Conservation (phyloP, 2,888 invertebrate species). For the Lissocephala sabroskyi region DNA sequence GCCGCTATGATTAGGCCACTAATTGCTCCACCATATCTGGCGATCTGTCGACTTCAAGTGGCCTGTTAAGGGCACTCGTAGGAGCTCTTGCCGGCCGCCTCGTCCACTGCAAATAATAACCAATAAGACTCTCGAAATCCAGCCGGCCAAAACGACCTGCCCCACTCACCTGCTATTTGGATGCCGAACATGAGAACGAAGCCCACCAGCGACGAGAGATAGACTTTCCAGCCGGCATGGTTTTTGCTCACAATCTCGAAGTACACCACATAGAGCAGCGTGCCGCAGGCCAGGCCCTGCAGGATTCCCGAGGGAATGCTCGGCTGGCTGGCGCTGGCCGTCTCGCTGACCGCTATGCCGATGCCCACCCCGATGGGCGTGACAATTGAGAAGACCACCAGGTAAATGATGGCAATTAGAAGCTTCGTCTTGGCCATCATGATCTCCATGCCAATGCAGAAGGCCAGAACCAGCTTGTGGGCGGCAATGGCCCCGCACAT, state of each 20-base stretch:
- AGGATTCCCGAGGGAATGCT: conserved; percentile 77
- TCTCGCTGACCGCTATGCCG: conserved; percentile 81
- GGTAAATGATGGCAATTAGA: conserved; percentile 78
- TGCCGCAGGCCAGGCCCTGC: conserved; percentile 88
- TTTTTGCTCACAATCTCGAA: conserved; percentile 87
- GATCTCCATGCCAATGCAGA: conserved; percentile 89
- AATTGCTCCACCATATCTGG: no score
- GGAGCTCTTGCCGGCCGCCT: conserved; percentile 34
- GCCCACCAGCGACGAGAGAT: conserved; percentile 78
- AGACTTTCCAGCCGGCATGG: conserved; percentile 77
- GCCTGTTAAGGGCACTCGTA: conserved; percentile 35
- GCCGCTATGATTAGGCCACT: no score
- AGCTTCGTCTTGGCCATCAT: conserved; percentile 80
- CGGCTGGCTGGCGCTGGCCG: conserved; percentile 76
- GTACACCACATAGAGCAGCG: conserved; percentile 94
- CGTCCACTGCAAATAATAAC: conserved; percentile 45
- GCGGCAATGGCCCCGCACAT: conserved; percentile 88
- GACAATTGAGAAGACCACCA: conserved; percentile 85
- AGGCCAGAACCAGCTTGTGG: conserved; percentile 89
- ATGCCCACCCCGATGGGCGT: conserved; percentile 82
- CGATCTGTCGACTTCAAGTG: no score
- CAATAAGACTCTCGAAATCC: no score
- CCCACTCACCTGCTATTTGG: conserved; percentile 70
- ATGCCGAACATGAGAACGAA: conserved; percentile 83
- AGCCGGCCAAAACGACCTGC: no score